These are phyloP conservation scores for Anoplophora glabripennis DNA, from an alignment of 1,140 invertebrate species.

Conservation along the genomic window DNA sequence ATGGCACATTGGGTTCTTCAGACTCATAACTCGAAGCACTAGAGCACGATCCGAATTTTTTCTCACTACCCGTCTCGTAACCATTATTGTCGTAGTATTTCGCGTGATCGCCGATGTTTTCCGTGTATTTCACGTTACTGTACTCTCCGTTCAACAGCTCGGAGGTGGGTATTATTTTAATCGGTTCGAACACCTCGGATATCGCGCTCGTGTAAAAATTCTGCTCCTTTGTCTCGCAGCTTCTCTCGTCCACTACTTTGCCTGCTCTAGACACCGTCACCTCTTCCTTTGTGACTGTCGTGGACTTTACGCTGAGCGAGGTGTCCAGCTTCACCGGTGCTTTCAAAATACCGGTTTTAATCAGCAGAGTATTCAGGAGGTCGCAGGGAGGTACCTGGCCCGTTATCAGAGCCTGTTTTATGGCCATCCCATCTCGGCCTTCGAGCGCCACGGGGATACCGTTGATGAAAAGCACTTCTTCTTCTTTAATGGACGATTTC, in stretches of 20 bases:
- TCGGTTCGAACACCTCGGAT: constrained; percentile 68
- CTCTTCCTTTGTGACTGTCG: constrained; percentile 70
- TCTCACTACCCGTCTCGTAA: constrained; percentile 31
- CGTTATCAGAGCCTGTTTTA: constrained; percentile 66
- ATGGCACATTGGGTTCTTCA: constrained; percentile 27
- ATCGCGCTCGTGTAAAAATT: constrained; percentile 68
- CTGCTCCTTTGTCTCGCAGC: constrained; percentile 70
- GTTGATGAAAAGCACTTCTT: constrained; percentile 73
- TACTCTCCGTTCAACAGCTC: constrained; percentile 41
- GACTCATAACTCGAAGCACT: constrained; percentile 48
- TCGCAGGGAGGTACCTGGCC: constrained; percentile 71
- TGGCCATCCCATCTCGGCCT: constrained; percentile 66
- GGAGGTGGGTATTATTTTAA: constrained; percentile 53
- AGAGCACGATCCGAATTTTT: constrained; percentile 45
- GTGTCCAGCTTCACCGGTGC: constrained; percentile 72
- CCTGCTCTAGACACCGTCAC: constrained; percentile 68
- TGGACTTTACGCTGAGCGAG: constrained; percentile 69
- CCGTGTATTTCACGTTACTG: constrained; percentile 27
- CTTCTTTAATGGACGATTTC: constrained; percentile 67
- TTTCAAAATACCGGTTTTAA: constrained; percentile 64
- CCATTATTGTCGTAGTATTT: constrained; percentile 30
- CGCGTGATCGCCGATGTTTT: constrained; percentile 26
- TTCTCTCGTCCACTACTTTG: constrained; percentile 67
- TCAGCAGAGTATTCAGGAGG: constrained; percentile 69
- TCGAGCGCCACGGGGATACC: constrained; percentile 69